Base-by-base conservation (phyloP, 2,113 vertebrate genomes). In the Pao palembangensis region DNA sequence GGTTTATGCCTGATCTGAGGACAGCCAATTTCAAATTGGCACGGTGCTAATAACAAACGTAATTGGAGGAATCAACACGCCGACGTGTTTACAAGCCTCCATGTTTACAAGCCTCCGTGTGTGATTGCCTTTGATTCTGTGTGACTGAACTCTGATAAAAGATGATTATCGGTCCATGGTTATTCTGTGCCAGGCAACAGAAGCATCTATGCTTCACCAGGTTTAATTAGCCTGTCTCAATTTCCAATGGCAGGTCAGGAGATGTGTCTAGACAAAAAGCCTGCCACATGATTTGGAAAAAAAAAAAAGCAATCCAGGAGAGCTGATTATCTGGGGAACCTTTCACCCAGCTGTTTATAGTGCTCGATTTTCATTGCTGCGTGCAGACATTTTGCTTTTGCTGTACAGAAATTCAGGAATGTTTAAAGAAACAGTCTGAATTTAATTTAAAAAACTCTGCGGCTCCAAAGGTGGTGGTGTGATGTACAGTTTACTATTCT, bases 111-210 rank as follows among this genome's bases (percentile, higher is more conserved):
- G 55, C 44, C 44, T 44, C 60, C 58, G 13, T 64, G 57, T 71
- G 69, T 54, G 67, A 84, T 77, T 55, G 56, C 58, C 57, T 78
- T 67, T 69, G 55, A 75, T 68, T 72, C 58, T 54, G 62, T 50
- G 43, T 60, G 79, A 71, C 64, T 23, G 21, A 55, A 64, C 50
- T 49, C 55, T 69, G 64, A 67, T 81, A 67, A 64, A 61, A 71
- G 64, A 75, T 71, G 44, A 79, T 79, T 64, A 82, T 77, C 59
- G 64, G 48, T 31, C 47, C 51, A 54, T 1, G 15, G 25, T 31
- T 64, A 51, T 57, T 74, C 34, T 51, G 62, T 25, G 10, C 1
- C 52, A 61, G 58, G 62, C 50, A 19, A 51, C 53, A 23, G 61
- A 38, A 58, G 67, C 58, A 76, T 55, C 64, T 59, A 38, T 23